Evolutionary conservation across 2,888 invertebrate species (phyloP).

Genomic region (Apamea sordens): DNA sequence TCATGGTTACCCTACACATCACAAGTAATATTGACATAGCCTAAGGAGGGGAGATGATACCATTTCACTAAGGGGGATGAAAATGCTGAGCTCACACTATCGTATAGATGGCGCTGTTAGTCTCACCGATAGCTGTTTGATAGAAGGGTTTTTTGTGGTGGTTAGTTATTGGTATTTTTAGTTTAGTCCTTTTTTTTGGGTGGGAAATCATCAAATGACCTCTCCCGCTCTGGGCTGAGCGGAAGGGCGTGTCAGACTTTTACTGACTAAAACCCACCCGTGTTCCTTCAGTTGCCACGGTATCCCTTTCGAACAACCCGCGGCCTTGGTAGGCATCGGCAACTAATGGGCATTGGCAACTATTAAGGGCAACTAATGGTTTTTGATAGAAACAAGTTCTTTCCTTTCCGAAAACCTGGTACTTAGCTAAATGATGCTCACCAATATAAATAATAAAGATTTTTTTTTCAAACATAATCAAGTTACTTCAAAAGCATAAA

Average conservation of each 20-base stretch:
- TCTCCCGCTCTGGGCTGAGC: no score
- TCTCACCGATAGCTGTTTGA: not conserved
- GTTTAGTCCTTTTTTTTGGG: no score
- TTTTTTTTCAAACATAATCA: not conserved
- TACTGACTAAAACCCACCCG: no score
- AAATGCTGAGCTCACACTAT: constrained; percentile 33
- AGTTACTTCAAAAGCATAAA: constrained; percentile 16
- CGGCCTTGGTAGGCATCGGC: no score
- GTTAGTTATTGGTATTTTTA: not conserved
- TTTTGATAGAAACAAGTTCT: not conserved
- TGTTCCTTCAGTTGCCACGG: no score
- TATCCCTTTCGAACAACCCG: no score
- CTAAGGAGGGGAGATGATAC: constrained; percentile 53
- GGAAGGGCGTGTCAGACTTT: no score
- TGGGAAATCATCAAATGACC: no score
- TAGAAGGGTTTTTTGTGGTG: not conserved
- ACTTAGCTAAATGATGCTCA: no score
- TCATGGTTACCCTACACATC: constrained; percentile 41
- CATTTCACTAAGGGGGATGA: constrained; percentile 41
- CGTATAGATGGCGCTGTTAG: constrained; percentile 13
- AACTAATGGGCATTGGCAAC: no score
- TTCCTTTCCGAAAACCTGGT: not conserved
- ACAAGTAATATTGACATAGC: constrained; percentile 48
- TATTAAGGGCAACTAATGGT: not conserved
- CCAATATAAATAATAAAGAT: not conserved